Base-by-base conservation (phyloP, 2,888 invertebrate species). In the Scrobipalpa atriplicella region DNA sequence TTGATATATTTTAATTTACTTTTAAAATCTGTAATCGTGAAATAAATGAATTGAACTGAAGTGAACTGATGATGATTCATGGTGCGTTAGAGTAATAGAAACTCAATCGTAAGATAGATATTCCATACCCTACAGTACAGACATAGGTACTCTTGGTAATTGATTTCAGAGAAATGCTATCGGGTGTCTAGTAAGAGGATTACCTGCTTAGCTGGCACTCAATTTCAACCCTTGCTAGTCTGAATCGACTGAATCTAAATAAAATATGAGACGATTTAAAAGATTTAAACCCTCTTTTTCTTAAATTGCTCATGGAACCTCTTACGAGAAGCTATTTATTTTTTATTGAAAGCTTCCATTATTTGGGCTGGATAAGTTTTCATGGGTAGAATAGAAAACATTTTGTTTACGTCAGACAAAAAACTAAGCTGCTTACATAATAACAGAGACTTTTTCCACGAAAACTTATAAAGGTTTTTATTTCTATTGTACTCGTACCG, bases 211-310 rank as follows among this genome's bases (percentile, higher is more conserved):
- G 47, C 47, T 56, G 54, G 21, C 54, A 56, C 29, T 56, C 29
- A 56, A 56, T 56, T 56, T 56, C 19, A 56, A 56, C 21, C 21
- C 29, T 21, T 21, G 13, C 54, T 56, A 11, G 21, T 13, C 21
- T 56, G 21, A 21, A 21, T 1, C 11, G 13, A 13, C 11, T 56
- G 21, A 1, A 16, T 52, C 18, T 56, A 29, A 11, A 29, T 21
- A 56, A 21, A 21, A 21, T 56, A 56, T 29, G 29, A 56, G 54
- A 29, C 29, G 11, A 56, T 56, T 56, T 19, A 56, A 56, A 56
- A 52, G 51, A 54, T 21, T 54, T 54, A 19, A 18, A 21, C 10
- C 21, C 19, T 56, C 29, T 13, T 29, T 11, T 13, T 6, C 5
- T 11, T 11, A 21, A 56, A 29, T 56, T 56, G 11, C 47, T n/a